Base-by-base conservation (phyloP, 2,797 vertebrate species). In the Mus spretus region DNA sequence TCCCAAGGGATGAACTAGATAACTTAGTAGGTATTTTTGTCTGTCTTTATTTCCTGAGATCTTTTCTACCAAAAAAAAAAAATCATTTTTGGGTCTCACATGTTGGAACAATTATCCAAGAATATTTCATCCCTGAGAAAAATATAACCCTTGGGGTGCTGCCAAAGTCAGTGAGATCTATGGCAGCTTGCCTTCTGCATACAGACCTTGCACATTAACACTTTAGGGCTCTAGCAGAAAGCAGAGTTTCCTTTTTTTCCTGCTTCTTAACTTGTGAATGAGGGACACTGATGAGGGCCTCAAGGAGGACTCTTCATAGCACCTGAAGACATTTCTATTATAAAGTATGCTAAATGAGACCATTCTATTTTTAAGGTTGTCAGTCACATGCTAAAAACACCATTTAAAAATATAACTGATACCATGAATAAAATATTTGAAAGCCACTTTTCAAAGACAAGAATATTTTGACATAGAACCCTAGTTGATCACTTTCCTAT, bases 101-200 rank as follows among this genome's bases (percentile, higher is more conserved):
- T 92, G 8, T 89, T 89, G 98, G 93, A 97, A 79, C 93, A 96
- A 92, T 94, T 96, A 95, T 91, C 96, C 96, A 97, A 98, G 97
- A 97, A 97, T 98, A 98, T 98, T 97, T 98, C 91, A 97, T 94
- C 63, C 75, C n/a, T 95, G 97, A 96, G 28, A 93, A 94, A 0
- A 78, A 97, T 98, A 98, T 93, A 91, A 97, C 91, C 94, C 47
- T 89, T 95, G 81, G 91, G 97, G 65, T 70, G 53, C 94, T 96
- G 93, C 84, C 97, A 97, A 97, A 96, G 97, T 91, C 97, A 97
- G 96, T 97, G 97, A 97, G 96, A 96, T 97, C 93, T 90, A 96
- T 96, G 94, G 96, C 97, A 97, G 96, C 95, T 83, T 97, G 97
- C 95, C 97, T 97, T 97, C 93, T 97, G 93, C 91, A 89, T 75